phyloP scores from a whole-genome alignment of 2,888 invertebrate genomes.

The Dendrolimus pini region DNA sequence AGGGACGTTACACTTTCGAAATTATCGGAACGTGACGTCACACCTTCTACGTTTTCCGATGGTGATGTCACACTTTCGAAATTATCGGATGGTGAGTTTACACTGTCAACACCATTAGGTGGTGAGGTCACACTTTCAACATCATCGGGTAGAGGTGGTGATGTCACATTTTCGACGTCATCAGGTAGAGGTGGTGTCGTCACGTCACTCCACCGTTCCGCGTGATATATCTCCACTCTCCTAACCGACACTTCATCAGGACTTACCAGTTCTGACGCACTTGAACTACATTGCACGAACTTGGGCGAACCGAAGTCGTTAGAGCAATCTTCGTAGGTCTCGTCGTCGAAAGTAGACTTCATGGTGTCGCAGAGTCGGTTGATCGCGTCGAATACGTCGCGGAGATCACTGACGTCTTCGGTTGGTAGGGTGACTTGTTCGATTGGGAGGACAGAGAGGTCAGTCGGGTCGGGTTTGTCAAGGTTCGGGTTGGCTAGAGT shows the following conservation, averaged over 20 bases:
- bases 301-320: slow-evolving; percentile 11
- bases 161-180: background rate
- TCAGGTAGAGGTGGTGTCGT: slow-evolving; percentile 8
- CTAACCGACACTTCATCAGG: slow-evolving; percentile 36
- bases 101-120: slow-evolving; percentile 26
- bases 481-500: slow-evolving; percentile 24
- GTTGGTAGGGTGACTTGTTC: slow-evolving; percentile 41
- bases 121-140: slow-evolving; percentile 34
- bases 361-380: slow-evolving; percentile 67
- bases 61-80: slow-evolving; percentile 34
- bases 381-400: slow-evolving; percentile 69
- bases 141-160: background rate
- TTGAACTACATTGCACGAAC: slow-evolving; percentile 14
- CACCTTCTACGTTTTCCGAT: background rate
- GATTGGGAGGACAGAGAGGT: slow-evolving; percentile 33
- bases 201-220: slow-evolving; percentile 27
- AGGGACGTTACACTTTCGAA: slow-evolving; percentile 34
- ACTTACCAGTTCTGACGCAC: slow-evolving; percentile 26
- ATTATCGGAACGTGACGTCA: background rate
- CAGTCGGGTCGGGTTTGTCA: slow-evolving; percentile 9
- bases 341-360: slow-evolving; percentile 54
- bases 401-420: slow-evolving; percentile 56
- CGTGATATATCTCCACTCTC: slow-evolving; percentile 28
- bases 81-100: background rate
- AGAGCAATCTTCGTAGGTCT: slow-evolving; percentile 13